phyloP scores from a whole-genome alignment of 2,797 vertebrate species.

The Gymnoscopelus microlampas region DNA sequence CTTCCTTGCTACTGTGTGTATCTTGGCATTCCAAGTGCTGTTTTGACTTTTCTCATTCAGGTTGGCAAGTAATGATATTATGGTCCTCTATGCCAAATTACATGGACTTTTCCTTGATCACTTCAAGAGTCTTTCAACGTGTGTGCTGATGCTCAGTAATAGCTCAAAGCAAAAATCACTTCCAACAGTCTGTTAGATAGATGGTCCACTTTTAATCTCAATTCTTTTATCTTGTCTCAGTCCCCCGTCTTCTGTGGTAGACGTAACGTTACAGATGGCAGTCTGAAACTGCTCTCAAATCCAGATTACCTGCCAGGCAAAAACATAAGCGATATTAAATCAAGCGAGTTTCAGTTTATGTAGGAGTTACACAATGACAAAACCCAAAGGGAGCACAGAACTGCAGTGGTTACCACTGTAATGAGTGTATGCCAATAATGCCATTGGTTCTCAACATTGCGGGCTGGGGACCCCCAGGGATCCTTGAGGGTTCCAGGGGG shows the following conservation, averaged over 20 bases:
- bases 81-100: constrained; percentile 28
- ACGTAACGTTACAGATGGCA: constrained; percentile 20
- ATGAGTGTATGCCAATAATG: too few species aligned
- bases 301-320: constrained; percentile 55
- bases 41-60: constrained; percentile 57
- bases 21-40: constrained; percentile 34
- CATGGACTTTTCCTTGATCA: constrained; percentile 14
- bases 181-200: constrained; percentile 1
- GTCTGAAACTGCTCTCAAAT: constrained; percentile 45
- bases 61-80: constrained; percentile 41
- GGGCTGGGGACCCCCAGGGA: too few species aligned
- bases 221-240: constrained; percentile 14
- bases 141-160: constrained; percentile 33
- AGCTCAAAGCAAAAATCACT: constrained; percentile 27
- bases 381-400: too few species aligned
- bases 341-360: too few species aligned
- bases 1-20: constrained; percentile 11
- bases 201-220: constrained; percentile 25
- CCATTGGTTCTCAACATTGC: too few species aligned
- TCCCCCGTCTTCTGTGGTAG: constrained; percentile 33
- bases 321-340: neutral
- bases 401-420: too few species aligned
- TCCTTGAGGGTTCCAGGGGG: too few species aligned
- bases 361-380: too few species aligned
- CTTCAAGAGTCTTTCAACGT: constrained; percentile 12